Evolutionary conservation across 2,797 vertebrate genomes (phyloP).

Genomic region (Rhinichthys osculus): DNA sequence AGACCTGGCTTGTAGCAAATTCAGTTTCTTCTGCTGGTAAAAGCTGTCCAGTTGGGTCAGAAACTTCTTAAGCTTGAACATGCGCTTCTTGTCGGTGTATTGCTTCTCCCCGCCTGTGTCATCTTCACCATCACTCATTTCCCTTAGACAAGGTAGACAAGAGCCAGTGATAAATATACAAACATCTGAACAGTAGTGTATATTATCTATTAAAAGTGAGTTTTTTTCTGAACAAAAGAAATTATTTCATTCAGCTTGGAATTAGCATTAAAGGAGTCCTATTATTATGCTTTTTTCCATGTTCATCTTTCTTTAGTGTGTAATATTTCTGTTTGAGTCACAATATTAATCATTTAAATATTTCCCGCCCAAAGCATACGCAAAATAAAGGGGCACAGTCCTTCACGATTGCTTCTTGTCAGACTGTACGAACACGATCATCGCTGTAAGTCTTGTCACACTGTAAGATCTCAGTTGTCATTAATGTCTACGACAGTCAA

Average conservation of each 20-base stretch:
- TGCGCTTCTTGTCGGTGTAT: conserved; percentile 67
- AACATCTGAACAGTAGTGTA: neutral
- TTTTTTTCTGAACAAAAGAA: neutral
- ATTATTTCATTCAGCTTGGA: neutral
- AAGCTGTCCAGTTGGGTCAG: conserved; percentile 76
- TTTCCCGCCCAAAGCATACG: too few relatives aligned
- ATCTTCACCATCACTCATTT: conserved; percentile 51
- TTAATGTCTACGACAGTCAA: too few relatives aligned
- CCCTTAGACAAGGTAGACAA: conserved; percentile 67
- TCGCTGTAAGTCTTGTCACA: too few relatives aligned
- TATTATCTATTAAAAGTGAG: too few relatives aligned
- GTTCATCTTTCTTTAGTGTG: too few relatives aligned
- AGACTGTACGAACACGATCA: too few relatives aligned
- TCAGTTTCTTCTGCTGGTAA: conserved; percentile 77
- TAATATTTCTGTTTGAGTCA: neutral
- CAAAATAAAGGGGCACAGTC: too few relatives aligned
- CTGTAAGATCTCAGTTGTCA: too few relatives aligned
- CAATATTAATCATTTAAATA: too few relatives aligned
- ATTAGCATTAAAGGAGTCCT: neutral
- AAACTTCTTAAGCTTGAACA: conserved; percentile 76
- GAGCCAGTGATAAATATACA: conserved; percentile 34
- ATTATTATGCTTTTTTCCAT: neutral
- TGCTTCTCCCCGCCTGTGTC: conserved; percentile 36
- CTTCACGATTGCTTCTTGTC: too few relatives aligned
- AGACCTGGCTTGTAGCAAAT: conserved; percentile 81